Evolutionary conservation across 2,797 vertebrate genomes (phyloP).

Genomic region (Acomys russatus): DNA sequence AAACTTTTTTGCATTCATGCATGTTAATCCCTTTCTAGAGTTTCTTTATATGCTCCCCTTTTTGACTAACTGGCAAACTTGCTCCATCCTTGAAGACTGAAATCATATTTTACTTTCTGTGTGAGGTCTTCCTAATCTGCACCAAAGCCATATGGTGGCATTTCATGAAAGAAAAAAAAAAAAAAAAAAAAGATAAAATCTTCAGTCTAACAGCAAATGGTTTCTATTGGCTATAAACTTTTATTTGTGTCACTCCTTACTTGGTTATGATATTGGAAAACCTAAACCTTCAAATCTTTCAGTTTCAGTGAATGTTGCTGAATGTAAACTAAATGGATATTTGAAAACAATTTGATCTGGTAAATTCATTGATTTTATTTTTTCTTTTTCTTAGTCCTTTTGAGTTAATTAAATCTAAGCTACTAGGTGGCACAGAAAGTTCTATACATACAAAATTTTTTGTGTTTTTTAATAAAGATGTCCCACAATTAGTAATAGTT

Average conservation of each 20-base stretch:
- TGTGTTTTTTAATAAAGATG: conserved; percentile 25
- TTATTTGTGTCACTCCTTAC: neutral
- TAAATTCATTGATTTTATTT: neutral
- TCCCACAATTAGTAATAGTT: conserved; percentile 4
- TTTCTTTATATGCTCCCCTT: neutral
- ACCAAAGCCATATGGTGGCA: neutral
- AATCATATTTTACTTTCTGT: conserved; percentile 4
- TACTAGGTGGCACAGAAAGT: neutral
- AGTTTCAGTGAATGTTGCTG: neutral
- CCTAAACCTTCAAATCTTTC: neutral
- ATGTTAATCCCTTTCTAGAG: neutral
- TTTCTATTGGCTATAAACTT: neutral
- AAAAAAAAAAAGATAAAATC: neutral
- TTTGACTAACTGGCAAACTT: neutral
- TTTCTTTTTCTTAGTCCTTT: neutral
- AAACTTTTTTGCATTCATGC: neutral
- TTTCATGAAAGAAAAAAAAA: conserved; percentile 25
- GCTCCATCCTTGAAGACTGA: neutral
- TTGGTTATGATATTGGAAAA: conserved; percentile 33
- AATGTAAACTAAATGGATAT: conserved; percentile 26
- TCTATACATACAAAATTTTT: neutral
- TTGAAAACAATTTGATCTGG: neutral
- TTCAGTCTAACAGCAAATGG: neutral
- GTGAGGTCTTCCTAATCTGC: neutral
- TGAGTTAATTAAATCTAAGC: neutral